Conservation (phyloP, 2,797 vertebrate species). For the Halcyon chelicuti region DNA sequence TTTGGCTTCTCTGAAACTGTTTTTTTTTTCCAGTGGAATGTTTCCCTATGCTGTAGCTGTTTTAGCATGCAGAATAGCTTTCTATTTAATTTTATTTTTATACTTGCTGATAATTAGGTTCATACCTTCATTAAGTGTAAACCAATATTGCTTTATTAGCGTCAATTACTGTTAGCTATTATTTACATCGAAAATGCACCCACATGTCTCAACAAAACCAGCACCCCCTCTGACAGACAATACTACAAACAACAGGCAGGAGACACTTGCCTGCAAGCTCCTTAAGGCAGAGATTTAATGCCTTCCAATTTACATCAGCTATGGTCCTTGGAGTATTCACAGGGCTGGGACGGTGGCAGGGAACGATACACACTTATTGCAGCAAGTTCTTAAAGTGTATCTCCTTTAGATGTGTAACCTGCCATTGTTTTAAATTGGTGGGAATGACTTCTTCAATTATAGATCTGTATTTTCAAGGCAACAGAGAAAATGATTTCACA, state of each 20-base stretch:
- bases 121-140: not conserved
- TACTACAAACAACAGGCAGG: not conserved
- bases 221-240: not conserved
- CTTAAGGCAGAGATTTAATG: not conserved
- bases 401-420: not conserved
- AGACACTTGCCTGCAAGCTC: not conserved
- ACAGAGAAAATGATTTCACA: not conserved
- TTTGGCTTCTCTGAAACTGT: not conserved
- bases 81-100: not conserved
- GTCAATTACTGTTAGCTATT: not conserved
- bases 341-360: not conserved
- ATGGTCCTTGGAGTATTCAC: not conserved
- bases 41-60: not conserved
- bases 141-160: not conserved
- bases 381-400: accelerated
- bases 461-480: not conserved
- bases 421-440: not conserved
- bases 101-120: not conserved
- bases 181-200: not conserved
- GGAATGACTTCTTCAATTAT: not conserved
- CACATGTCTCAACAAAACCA: not conserved
- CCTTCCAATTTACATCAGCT: not conserved
- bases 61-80: not conserved
- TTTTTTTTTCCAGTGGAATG: not conserved
- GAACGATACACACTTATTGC: not conserved